phyloP scores from a whole-genome alignment of 2,888 invertebrate genomes.

The Dysmachus trigonus region DNA sequence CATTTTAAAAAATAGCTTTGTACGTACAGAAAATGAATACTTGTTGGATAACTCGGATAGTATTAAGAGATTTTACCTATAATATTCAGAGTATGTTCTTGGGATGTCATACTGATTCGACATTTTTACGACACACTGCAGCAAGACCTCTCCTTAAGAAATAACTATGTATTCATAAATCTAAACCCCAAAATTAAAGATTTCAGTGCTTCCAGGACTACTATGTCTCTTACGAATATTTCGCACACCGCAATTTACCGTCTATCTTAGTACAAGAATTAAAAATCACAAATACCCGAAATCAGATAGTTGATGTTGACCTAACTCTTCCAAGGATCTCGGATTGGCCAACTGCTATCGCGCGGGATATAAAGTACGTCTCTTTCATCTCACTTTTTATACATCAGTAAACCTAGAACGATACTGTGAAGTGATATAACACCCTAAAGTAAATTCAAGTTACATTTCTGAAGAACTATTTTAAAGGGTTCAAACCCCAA shows the following conservation, averaged over 20 bases:
- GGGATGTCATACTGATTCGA: too few species aligned
- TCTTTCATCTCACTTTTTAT: background rate
- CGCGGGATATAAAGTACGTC: conserved; percentile 66
- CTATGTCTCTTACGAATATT: conserved; percentile 74
- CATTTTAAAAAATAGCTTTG: too few species aligned
- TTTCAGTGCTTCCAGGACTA: conserved; percentile 75
- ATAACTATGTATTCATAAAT: too few species aligned
- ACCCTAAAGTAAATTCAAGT: too few species aligned
- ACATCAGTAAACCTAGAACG: background rate
- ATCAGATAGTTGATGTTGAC: conserved; percentile 69
- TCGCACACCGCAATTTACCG: conserved; percentile 82
- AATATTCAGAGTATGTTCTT: too few species aligned
- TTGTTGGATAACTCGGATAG: too few species aligned
- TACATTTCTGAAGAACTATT: too few species aligned
- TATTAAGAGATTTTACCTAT: too few species aligned
- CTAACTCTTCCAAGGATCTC: conserved; percentile 71
- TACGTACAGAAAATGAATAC: too few species aligned
- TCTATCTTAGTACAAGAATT: conserved; percentile 84
- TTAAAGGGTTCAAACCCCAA: too few species aligned
- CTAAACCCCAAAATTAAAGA: conserved; percentile 56
- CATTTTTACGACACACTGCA: too few species aligned
- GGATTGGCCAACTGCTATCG: conserved; percentile 70
- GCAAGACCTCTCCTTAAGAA: too few species aligned
- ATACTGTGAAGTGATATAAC: background rate
- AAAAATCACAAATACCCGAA: conserved; percentile 77